Conservation (phyloP, 1,140 invertebrate genomes). For the Drosophila ananassae region DNA sequence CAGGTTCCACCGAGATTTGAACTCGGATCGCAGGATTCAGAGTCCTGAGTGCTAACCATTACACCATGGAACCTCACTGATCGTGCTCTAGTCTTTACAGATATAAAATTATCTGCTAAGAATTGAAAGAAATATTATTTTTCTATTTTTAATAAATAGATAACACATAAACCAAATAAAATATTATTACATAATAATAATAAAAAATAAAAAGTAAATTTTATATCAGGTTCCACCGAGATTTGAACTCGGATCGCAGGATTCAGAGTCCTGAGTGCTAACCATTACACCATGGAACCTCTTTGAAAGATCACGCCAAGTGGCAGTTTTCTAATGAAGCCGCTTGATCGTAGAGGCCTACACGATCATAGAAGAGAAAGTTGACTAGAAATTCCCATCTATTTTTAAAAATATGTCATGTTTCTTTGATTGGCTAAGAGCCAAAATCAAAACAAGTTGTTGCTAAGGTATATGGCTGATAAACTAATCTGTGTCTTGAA, state of each 20-base stretch:
- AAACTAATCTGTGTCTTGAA: neutral
- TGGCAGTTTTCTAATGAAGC: conserved; percentile 29
- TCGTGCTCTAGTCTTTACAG: neutral
- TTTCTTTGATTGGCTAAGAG: neutral
- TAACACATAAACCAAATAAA: neutral
- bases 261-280: conserved; percentile 96
- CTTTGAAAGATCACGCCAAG: neutral
- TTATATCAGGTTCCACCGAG: conserved; percentile 89
- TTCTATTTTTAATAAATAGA: neutral
- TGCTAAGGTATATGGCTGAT: conserved; percentile 12
- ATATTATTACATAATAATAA: neutral
- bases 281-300: conserved; percentile 94
- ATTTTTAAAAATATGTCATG: conserved; percentile 17
- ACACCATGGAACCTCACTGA: conserved; percentile 89
- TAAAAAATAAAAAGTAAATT: conserved; percentile 11
- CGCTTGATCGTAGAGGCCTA: neutral
- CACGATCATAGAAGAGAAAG: conserved; percentile 36
- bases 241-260: conserved; percentile 95
- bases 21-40: conserved; percentile 95
- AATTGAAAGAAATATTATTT: neutral
- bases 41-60: conserved; percentile 96
- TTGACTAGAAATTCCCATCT: conserved; percentile 7
- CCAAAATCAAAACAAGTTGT: neutral
- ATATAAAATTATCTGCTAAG: neutral
- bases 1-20: conserved; percentile 92